phyloP scores from a whole-genome alignment of 2,113 vertebrate species.

The Sceloporus undulatus region DNA sequence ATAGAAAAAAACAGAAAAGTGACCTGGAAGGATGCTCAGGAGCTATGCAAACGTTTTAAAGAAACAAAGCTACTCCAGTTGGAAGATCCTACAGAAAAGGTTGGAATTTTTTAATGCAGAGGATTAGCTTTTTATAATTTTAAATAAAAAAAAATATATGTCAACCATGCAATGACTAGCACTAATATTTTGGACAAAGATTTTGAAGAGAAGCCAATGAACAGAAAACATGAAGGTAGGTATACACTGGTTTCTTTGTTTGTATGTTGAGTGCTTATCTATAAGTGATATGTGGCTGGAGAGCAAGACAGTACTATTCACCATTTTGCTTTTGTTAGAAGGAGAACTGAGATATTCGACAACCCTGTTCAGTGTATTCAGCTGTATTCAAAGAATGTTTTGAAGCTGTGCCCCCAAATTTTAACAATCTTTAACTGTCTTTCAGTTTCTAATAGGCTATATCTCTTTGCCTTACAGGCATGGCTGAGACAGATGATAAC shows the following conservation, averaged over 20 bases:
- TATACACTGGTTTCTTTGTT: neutral
- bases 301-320: too few species aligned
- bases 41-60: slow-evolving; percentile 28
- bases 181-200: neutral
- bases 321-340: neutral
- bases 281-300: neutral
- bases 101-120: slow-evolving; percentile 4
- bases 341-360: neutral
- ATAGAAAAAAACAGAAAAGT: slow-evolving; percentile 33
- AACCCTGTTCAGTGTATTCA: neutral
- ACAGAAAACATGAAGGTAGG: neutral
- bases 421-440: neutral
- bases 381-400: neutral
- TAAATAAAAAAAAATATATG: neutral
- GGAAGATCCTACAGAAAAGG: slow-evolving; percentile 29
- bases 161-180: neutral
- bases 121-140: neutral
- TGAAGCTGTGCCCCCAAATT: neutral
- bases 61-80: slow-evolving; percentile 15
- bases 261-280: neutral
- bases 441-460: neutral
- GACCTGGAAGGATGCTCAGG: slow-evolving; percentile 20
- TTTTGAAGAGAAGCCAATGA: neutral
- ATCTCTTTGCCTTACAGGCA: neutral
- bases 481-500: slow-evolving; percentile 34